Conservation (phyloP, 1,140 invertebrate genomes). For the Pseudomyrmex sp. region DNA sequence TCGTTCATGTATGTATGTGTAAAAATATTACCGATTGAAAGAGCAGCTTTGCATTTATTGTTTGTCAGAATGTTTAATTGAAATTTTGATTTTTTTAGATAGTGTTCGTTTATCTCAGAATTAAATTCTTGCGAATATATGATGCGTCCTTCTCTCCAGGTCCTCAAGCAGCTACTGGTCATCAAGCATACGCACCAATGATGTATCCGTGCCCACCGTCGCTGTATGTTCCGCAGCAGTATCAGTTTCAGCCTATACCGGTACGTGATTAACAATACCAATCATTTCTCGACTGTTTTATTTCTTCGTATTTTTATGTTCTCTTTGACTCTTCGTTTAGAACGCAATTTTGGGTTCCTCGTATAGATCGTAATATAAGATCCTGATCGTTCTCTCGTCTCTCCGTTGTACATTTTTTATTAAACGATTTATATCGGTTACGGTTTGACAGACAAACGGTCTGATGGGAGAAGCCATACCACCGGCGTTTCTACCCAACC, state of each 20-base stretch:
- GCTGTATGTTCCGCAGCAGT: slow-evolving; percentile 84
- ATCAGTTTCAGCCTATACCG: slow-evolving; percentile 84
- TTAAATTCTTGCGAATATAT: too few relatives aligned
- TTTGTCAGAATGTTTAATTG: not conserved
- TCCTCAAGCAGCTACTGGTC: slow-evolving; percentile 81
- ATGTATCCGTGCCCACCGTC: slow-evolving; percentile 84
- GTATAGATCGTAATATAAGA: slow-evolving; percentile 60
- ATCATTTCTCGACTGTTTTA: not conserved
- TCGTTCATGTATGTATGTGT: not conserved
- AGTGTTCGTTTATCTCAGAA: slow-evolving; percentile 3
- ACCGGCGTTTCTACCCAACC: slow-evolving; percentile 85
- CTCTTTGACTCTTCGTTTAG: slow-evolving; percentile 55
- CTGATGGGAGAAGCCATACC: slow-evolving; percentile 85
- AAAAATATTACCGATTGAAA: too few relatives aligned
- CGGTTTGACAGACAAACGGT: slow-evolving; percentile 85
- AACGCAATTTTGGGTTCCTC: slow-evolving; percentile 23
- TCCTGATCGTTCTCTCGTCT: slow-evolving; percentile 61
- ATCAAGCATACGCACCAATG: slow-evolving; percentile 82
- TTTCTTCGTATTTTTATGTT: slow-evolving; percentile 47
- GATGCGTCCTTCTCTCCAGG: slow-evolving; percentile 68
- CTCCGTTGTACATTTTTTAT: slow-evolving; percentile 68
- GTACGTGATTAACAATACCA: slow-evolving; percentile 77
- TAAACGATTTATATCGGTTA: slow-evolving; percentile 78
- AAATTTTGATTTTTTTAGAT: too few relatives aligned
- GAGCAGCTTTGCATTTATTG: not conserved